Conservation (phyloP, 2,888 invertebrate species). For the Chaitophorus viminalis region DNA sequence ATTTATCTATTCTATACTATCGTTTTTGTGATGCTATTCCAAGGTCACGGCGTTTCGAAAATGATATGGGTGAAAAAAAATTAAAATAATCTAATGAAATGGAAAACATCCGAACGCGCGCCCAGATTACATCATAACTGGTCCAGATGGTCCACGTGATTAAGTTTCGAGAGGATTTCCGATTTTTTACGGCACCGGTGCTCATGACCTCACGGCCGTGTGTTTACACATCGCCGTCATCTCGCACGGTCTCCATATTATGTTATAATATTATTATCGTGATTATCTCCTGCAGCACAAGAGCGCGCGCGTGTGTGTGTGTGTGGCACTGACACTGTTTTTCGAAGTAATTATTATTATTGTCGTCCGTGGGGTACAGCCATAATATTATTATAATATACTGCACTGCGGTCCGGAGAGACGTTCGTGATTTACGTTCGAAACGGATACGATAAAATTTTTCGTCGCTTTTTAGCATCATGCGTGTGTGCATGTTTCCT, state of each 20-base stretch:
- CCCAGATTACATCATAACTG: constrained; percentile 58
- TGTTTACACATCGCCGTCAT: background rate
- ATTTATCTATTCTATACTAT: constrained; percentile 1
- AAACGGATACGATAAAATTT: background rate
- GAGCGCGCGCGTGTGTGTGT: background rate
- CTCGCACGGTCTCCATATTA: background rate
- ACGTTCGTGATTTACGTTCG: background rate
- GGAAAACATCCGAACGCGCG: constrained; percentile 23
- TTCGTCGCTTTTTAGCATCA: background rate
- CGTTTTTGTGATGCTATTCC: constrained; percentile 11
- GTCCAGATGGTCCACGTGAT: constrained; percentile 44
- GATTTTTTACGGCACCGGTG: constrained; percentile 34
- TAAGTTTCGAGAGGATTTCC: constrained; percentile 44
- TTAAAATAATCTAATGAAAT: constrained; percentile 46
- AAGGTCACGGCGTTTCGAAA: constrained; percentile 35
- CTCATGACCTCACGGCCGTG: constrained; percentile 46
- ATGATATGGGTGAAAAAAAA: background rate
- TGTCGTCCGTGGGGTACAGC: background rate
- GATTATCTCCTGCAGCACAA: background rate
- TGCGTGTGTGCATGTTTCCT: no score
- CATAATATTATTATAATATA: no score
- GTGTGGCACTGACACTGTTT: constrained; percentile 53
- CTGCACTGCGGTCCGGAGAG: background rate
- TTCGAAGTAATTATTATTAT: background rate
- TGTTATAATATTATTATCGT: background rate